Evolutionary conservation across 2,888 invertebrate genomes (phyloP).

Genomic region (Drosophila limbata): DNA sequence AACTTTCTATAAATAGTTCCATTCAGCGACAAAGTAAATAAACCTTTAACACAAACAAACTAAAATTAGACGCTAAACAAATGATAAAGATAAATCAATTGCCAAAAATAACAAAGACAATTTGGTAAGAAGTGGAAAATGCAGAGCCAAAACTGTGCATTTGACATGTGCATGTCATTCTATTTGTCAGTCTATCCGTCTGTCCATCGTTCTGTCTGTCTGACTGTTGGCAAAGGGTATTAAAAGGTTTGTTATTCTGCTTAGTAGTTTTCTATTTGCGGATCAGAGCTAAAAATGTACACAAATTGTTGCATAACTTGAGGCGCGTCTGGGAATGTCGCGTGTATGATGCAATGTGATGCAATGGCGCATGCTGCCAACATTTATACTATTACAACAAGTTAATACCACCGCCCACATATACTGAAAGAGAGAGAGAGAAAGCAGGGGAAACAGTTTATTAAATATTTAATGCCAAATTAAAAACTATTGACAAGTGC

Average conservation of each 20-base stretch:
- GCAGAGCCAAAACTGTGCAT: constrained; percentile 48
- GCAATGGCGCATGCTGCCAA: constrained; percentile 66
- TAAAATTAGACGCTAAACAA: constrained; percentile 36
- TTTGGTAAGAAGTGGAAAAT: constrained; percentile 7
- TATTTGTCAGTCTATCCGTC: constrained; percentile 21
- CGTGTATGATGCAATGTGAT: constrained; percentile 68
- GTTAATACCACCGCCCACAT: constrained; percentile 32
- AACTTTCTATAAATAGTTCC: constrained; percentile 41
- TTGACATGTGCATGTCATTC: constrained; percentile 78
- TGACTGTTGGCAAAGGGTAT: constrained; percentile 50
- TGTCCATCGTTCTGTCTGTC: constrained; percentile 19
- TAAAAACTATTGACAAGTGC: constrained; percentile 55
- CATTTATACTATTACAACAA: constrained; percentile 44
- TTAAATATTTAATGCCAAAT: constrained; percentile 51
- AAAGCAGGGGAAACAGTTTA: constrained; percentile 7
- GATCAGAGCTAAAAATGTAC: constrained; percentile 54
- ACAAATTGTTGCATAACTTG: constrained; percentile 73
- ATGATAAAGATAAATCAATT: constrained; percentile 40
- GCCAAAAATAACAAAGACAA: constrained; percentile 67
- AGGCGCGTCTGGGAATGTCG: constrained; percentile 80
- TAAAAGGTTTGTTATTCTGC: constrained; percentile 51
- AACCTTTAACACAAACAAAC: constrained; percentile 30
- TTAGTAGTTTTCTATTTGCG: constrained; percentile 42
- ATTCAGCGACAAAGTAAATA: constrained; percentile 54
- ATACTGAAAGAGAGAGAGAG: no score